Base-by-base conservation (phyloP, 1,140 invertebrate species). In the Plutomurus gul region DNA sequence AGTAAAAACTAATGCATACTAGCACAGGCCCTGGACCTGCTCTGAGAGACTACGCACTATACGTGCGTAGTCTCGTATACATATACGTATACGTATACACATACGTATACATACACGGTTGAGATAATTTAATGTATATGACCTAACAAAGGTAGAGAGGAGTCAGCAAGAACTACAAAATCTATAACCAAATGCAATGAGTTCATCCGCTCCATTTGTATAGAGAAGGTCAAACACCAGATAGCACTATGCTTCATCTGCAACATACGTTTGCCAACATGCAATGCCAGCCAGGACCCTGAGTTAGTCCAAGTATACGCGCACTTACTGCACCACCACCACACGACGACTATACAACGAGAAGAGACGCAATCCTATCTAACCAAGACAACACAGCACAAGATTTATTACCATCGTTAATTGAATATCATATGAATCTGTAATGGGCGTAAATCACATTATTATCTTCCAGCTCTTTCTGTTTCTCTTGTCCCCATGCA, bases 341-440 rank as follows among this genome's bases (percentile, higher is more conserved):
- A 36, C 40, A 76, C 74, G 27, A 37, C 18, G 33, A 18, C 30
- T 11, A 51, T 51, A 22, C 47, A 22, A 51, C 20, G 18, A 51
- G 25, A 51, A 51, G 27, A 65, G 56, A 65, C 56, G 56, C 56
- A 65, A 36, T 65, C 27, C 56, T 5, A 10, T 70, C 40, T 36
- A 22, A 27, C 49, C 56, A 65, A 65, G 56, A 65, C 56, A 65
- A 30, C 39, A 78, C 43, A 78, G 56, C 43, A 40, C 33, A 78
- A 82, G 82, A 83, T 83, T 83, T 83, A 83, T 83, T 83, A 71
- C 65, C 75, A 60, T 81, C 71, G 47, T 81, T 83, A 83, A 83
- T 83, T 83, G 79, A 83, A 83, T 81, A 83, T 81, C 82, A 79
- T 78, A 83, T 83, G 77, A 81, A 81, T 81, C 30, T 33, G 73